Conservation (phyloP, 1,140 invertebrate species). For the Chironomus striatipennis region DNA sequence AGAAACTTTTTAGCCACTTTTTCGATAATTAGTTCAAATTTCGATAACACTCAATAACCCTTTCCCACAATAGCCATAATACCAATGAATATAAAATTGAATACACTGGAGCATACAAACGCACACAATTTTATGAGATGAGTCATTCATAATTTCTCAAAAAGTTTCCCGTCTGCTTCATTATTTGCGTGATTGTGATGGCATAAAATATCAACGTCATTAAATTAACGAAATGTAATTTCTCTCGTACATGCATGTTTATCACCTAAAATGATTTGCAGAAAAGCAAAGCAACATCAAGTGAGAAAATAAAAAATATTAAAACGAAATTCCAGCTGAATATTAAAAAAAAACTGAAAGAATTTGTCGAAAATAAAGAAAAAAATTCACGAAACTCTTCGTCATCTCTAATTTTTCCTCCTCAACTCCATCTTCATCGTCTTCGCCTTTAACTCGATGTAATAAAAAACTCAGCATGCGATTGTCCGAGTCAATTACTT, state of each 20-base stretch:
- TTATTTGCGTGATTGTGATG: neutral
- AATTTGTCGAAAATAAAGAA: neutral
- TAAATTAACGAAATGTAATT: constrained; percentile 14
- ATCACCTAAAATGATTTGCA: constrained; percentile 8
- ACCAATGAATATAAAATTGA: too few species aligned
- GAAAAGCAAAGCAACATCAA: neutral
- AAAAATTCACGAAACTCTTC: neutral
- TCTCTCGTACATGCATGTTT: constrained; percentile 1
- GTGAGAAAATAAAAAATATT: neutral
- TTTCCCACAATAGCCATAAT: too few species aligned
- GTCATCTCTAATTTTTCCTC: constrained; percentile 6
- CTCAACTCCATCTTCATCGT: neutral
- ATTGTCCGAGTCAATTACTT: constrained; percentile 23
- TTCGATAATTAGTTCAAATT: too few species aligned
- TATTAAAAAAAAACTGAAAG: neutral
- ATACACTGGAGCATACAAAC: too few species aligned
- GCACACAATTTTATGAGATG: too few species aligned
- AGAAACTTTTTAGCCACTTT: too few species aligned
- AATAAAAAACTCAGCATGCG: constrained; percentile 23
- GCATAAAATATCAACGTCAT: constrained; percentile 8
- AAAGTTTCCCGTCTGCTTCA: too few species aligned
- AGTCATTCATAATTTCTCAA: too few species aligned
- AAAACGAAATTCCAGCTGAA: neutral
- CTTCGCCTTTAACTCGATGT: neutral
- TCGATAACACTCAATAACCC: too few species aligned